Evolutionary conservation across 2,797 vertebrate genomes (phyloP), one percentile per base, ranked within the genome.

Genomic region (Catamblyrhynchus diadema): DNA sequence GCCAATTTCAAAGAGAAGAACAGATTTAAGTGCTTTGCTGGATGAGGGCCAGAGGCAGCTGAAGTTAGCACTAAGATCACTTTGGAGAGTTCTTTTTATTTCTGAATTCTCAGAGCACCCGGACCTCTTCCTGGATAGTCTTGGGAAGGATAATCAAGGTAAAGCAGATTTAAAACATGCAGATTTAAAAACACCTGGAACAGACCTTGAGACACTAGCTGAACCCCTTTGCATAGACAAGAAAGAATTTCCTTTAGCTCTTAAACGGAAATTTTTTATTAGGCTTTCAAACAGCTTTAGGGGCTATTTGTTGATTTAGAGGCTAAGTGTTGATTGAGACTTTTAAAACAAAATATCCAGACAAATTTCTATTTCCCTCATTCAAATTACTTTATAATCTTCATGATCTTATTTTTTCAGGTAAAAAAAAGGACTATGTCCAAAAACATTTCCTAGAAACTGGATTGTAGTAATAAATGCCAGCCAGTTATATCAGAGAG

Each of bases 11-110:
- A 93, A 96, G 54, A 1, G 2, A 91, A 78, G 92, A 89, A 48
- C 32, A 72, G 44, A 85, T 84, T 73, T 96, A 95, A 96, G 91
- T 96, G 85, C 70, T 91, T 88, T 88, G 30, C 59, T 96, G 94
- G 92, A 84, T 45, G 24, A 66, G 22, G 27, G 91, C 91, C 92
- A 96, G 85, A 93, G 51, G 56, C 51, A 84, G 80, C 41, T 75
- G 75, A 93, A 86, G 89, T 79, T 65, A 93, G 27, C 66, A 20
- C 37, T 81, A 69, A 88, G 61, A 88, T 54, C 59, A 62, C 59
- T 95, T 91, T 7, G 60, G 81, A 94, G 65, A 53, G 33, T 60
- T 90, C 57, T 66, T 86, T 90, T 81, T 69, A 59, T 48, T 70
- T 92, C 61, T 70, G 86, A 93, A 91, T 87, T 65, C 72, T 92